phyloP scores from a whole-genome alignment of 2,888 invertebrate genomes.

The Stenoptilia bipunctidactyla region DNA sequence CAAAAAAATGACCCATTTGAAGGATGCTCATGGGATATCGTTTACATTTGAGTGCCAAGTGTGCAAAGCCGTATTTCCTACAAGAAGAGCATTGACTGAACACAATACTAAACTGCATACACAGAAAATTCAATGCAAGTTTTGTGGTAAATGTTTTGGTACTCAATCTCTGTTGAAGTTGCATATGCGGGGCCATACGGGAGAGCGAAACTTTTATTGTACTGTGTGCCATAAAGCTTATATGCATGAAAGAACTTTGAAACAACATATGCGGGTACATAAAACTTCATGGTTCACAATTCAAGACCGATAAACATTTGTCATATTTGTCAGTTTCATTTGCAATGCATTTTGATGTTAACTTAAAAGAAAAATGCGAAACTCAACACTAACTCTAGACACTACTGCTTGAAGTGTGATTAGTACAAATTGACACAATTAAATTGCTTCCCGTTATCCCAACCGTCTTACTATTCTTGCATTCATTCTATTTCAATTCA shows the following conservation, averaged over 20 bases:
- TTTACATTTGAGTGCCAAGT: constrained; percentile 49
- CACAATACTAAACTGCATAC: constrained; percentile 55
- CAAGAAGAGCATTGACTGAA: constrained; percentile 48
- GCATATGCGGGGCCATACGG: constrained; percentile 51
- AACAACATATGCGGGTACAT: constrained; percentile 55
- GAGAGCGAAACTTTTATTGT: constrained; percentile 53
- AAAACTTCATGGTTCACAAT: constrained; percentile 29
- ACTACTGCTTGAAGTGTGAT: too few relatives aligned
- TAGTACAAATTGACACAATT: too few relatives aligned
- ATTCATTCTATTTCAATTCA: too few relatives aligned
- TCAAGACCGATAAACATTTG: too few relatives aligned
- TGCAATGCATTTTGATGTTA: too few relatives aligned
- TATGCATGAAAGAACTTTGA: constrained; percentile 51
- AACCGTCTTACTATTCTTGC: too few relatives aligned
- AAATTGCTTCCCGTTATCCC: too few relatives aligned
- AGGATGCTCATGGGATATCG: constrained; percentile 46
- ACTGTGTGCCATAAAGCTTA: constrained; percentile 49
- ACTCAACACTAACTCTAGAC: too few relatives aligned
- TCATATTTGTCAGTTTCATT: constrained; percentile 43
- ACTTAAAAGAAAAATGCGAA: too few relatives aligned
- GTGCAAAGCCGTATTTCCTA: constrained; percentile 43
- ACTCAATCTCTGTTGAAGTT: constrained; percentile 47
- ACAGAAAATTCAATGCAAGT: constrained; percentile 48
- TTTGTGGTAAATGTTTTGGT: constrained; percentile 54
- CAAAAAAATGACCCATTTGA: constrained; percentile 54